These are phyloP conservation scores for Protonibea diacanthus DNA, from an alignment of 2,797 vertebrate genomes.

Conservation along the genomic window DNA sequence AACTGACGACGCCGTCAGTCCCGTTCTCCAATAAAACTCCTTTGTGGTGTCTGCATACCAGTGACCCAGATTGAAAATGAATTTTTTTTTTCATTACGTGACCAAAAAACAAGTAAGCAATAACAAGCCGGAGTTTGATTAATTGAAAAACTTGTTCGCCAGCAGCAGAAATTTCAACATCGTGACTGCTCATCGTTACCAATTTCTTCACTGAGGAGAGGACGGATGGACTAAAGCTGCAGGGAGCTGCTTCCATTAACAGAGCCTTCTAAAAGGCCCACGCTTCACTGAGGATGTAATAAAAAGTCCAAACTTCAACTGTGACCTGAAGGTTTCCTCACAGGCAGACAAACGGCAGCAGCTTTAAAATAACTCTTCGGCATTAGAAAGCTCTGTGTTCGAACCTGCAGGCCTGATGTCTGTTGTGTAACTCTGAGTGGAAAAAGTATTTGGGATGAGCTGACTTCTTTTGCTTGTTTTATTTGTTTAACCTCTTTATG, in stretches of 20 bases:
- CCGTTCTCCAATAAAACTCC: neutral
- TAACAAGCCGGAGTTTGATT: neutral
- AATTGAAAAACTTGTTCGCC: neutral
- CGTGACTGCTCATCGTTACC: constrained; percentile 10
- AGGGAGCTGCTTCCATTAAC: constrained; percentile 45
- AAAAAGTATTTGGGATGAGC: neutral
- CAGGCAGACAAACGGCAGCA: neutral
- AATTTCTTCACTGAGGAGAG: neutral
- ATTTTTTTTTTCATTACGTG: constrained; percentile 1
- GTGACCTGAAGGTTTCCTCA: constrained; percentile 31
- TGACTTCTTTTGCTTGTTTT: neutral
- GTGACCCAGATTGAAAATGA: constrained; percentile 1
- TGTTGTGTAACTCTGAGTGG: constrained; percentile 24
- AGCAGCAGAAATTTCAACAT: constrained; percentile 10
- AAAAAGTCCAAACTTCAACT: constrained; percentile 13
- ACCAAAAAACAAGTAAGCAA: neutral
- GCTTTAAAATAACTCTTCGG: neutral
- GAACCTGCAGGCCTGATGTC: constrained; percentile 11
- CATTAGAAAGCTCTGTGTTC: neutral
- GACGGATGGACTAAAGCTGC: constrained; percentile 13
- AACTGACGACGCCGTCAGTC: neutral
- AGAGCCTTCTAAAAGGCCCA: constrained; percentile 42
- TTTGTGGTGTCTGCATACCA: neutral
- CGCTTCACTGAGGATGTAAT: constrained; percentile 38
- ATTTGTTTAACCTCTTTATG: neutral